Evolutionary conservation across 2,797 vertebrate genomes (phyloP).

Genomic region (Pempheris klunzingeri): DNA sequence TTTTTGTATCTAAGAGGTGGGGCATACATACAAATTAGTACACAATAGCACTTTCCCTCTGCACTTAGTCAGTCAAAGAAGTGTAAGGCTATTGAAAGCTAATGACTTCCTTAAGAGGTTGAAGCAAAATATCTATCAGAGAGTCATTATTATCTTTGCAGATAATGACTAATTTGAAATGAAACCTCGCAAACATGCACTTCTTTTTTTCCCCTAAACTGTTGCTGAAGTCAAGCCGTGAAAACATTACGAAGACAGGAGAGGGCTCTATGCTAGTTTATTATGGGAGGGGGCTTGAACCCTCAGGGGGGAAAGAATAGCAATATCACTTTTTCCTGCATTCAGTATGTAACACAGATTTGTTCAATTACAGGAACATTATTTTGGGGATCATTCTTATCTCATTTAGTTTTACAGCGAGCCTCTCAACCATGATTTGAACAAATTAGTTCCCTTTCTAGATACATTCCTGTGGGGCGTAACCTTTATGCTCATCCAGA

Average conservation of each 20-base stretch:
- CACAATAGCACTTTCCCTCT: neutral
- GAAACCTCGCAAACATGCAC: neutral
- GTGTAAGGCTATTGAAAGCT: neutral
- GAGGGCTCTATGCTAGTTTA: neutral
- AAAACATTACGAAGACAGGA: neutral
- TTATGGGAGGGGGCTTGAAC: neutral
- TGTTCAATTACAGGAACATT: neutral
- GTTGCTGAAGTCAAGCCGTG: neutral
- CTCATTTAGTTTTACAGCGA: slow-evolving; percentile 20
- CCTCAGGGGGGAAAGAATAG: neutral
- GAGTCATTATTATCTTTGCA: neutral
- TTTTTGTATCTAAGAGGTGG: neutral
- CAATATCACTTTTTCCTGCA: neutral
- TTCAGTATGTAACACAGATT: neutral
- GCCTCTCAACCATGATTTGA: slow-evolving; percentile 4
- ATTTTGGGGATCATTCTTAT: slow-evolving; percentile 21
- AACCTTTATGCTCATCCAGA: slow-evolving; percentile 51
- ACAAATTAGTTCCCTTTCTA: slow-evolving; percentile 33
- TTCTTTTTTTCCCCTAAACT: neutral
- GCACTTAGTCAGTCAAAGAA: neutral
- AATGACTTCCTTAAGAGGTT: neutral
- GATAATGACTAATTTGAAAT: slow-evolving; percentile 4
- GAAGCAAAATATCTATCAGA: neutral
- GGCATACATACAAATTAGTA: neutral
- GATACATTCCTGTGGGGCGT: slow-evolving; percentile 32